phyloP scores from a whole-genome alignment of 2,797 vertebrate genomes.

The Muscicapa comitata region DNA sequence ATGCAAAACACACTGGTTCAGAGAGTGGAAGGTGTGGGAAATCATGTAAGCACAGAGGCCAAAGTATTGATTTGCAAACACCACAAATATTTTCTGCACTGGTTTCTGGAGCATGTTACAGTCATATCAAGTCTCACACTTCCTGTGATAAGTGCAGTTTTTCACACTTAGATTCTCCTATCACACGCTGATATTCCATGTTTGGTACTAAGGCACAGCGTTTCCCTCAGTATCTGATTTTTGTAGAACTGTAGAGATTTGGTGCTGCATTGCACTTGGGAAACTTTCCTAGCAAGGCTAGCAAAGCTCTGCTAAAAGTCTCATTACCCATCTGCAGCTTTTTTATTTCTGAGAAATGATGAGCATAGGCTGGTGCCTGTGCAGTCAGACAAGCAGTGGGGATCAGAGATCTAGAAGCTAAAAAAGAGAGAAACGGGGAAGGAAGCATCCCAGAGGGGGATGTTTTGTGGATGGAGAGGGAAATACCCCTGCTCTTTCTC shows the following conservation, averaged over 20 bases:
- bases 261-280: neutral
- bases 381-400: neutral
- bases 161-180: neutral
- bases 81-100: neutral
- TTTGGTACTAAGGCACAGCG: neutral
- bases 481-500: neutral
- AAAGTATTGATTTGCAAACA: neutral
- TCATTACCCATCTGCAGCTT: too few relatives aligned
- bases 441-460: neutral
- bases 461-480: neutral
- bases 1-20: neutral
- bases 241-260: neutral
- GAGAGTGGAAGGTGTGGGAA: neutral
- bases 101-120: neutral
- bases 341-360: neutral
- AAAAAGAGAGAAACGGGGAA: neutral
- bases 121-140: neutral
- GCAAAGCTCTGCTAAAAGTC: neutral
- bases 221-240: neutral
- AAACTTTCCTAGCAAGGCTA: neutral
- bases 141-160: neutral
- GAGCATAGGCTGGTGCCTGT: neutral
- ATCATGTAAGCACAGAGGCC: neutral
- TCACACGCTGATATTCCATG: neutral
- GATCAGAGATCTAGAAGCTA: neutral